phyloP scores from a whole-genome alignment of 2,113 vertebrate genomes.

The Hyla sarda region DNA sequence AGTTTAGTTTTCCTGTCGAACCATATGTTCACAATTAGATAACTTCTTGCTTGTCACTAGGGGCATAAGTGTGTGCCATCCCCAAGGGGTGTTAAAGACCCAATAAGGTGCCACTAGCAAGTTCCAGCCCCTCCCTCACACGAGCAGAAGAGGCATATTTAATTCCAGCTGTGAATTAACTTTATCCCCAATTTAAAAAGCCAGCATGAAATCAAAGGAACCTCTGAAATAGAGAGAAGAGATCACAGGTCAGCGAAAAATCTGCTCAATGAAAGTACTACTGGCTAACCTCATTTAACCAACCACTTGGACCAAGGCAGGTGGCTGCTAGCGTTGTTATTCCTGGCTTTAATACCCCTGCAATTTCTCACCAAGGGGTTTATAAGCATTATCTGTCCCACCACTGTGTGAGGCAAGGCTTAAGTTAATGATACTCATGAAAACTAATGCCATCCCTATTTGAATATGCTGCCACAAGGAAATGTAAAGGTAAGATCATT shows the following conservation, averaged over 20 bases:
- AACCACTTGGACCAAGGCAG: constrained; percentile 63
- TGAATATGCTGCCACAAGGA: constrained; percentile 63
- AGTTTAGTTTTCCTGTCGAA: constrained; percentile 69
- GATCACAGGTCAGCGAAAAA: constrained; percentile 67
- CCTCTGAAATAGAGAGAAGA: constrained; percentile 65
- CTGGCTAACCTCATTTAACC: constrained; percentile 65
- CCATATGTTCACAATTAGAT: constrained; percentile 84
- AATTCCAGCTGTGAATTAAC: constrained; percentile 84
- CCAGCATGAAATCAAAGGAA: constrained; percentile 82
- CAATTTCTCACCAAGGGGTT: constrained; percentile 61
- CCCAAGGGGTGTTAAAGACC: constrained; percentile 69
- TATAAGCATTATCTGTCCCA: constrained; percentile 62
- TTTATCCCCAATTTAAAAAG: constrained; percentile 85
- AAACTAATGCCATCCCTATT: constrained; percentile 46
- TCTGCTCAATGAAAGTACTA: constrained; percentile 66
- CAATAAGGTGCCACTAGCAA: constrained; percentile 68
- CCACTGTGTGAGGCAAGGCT: constrained; percentile 56
- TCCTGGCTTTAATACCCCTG: constrained; percentile 64
- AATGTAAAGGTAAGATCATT: constrained; percentile 47
- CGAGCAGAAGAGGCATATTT: constrained; percentile 67
- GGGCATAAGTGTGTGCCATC: constrained; percentile 71
- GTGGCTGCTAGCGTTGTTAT: constrained; percentile 61
- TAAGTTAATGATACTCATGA: constrained; percentile 53
- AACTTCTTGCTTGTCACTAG: constrained; percentile 74
- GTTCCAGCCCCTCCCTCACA: constrained; percentile 66